Percentiles rank a stretch among this genome's conserved stretches.
These are phyloP conservation scores for Palaemon carinicauda DNA, from an alignment of 1,140 invertebrate species.

Conservation along the genomic window DNA sequence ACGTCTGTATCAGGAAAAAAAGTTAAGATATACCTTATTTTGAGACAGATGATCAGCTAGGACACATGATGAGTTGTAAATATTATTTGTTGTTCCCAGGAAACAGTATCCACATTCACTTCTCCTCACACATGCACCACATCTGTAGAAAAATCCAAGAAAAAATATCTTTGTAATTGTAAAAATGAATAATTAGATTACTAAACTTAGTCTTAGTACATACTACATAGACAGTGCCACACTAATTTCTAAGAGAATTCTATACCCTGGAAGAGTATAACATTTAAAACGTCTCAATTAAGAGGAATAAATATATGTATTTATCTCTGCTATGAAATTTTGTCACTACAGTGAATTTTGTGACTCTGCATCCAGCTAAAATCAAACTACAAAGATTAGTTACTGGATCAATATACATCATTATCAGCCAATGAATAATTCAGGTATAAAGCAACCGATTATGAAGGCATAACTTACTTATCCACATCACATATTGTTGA, in stretches of 20 bases:
- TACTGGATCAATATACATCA: too few relatives aligned
- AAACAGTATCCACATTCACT: constrained; percentile 3
- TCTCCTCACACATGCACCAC: not conserved
- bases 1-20: too few relatives aligned
- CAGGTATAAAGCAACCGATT: not conserved
- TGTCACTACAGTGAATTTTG: too few relatives aligned
- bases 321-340: too few relatives aligned
- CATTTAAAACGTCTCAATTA: too few relatives aligned
- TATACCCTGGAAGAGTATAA: too few relatives aligned
- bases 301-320: too few relatives aligned
- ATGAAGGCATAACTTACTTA: not conserved
- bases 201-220: not conserved
- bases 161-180: not conserved
- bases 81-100: not conserved
- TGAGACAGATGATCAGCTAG: not conserved
- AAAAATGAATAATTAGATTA: not conserved
- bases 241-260: too few relatives aligned
- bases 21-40: not conserved
- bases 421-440: too few relatives aligned
- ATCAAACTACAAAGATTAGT: too few relatives aligned
- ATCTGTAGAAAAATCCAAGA: not conserved
- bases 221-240: too few relatives aligned
- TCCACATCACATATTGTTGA: not conserved
- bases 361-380: too few relatives aligned
- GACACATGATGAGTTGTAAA: not conserved